Evolutionary conservation across 1,140 invertebrate species (phyloP), one percentile per base, ranked within the genome.

Genomic region (Anoplolepis gracilipes): DNA sequence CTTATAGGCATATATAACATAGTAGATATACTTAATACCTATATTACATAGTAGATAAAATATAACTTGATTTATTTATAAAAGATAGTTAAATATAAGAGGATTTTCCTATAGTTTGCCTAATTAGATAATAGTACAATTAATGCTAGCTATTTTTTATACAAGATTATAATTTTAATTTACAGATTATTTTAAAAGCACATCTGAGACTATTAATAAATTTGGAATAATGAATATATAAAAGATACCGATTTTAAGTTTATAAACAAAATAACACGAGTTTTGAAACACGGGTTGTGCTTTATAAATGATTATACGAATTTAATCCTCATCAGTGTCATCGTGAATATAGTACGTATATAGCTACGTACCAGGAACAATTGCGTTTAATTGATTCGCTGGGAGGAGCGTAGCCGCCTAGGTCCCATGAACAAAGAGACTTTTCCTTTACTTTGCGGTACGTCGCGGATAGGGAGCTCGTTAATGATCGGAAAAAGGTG

Each of bases 401-500:
- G 33, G 67, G 75, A 72, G 46, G 84, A 65, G 67, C 69, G 30
- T 49, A 39, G 33, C 46, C 85, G 86, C 39, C 65, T 72, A 33
- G 55, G 67, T 77, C 87, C 25, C 39, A 22, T 28, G 84, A 89
- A 89, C 84, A 88, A 89, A 89, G 87, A 77, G 72, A 67, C 39
- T 69, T 76, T 57, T 85, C 86, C 36, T 67, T 79, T 33, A 39
- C 53, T 53, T 33, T 11, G 28, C 67, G 73, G 22, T 30, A 28
- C 82, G 55, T 62, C 70, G 69, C 61, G 39, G 62, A 55, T 33
- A 82, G 49, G 57, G 82, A 79, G 46, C 84, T 84, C 85, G 85
- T 89, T 89, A 89, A 89, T 89, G 88, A 90, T 75, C 82, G 65
- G 85, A 87, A 87, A 86, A 85, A 88, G 75, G 64, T 53, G 82